Percentiles rank a stretch among this genome's conserved stretches.
phyloP scores from a whole-genome alignment of 2,888 invertebrate genomes.

The Cerceris ruficornis region DNA sequence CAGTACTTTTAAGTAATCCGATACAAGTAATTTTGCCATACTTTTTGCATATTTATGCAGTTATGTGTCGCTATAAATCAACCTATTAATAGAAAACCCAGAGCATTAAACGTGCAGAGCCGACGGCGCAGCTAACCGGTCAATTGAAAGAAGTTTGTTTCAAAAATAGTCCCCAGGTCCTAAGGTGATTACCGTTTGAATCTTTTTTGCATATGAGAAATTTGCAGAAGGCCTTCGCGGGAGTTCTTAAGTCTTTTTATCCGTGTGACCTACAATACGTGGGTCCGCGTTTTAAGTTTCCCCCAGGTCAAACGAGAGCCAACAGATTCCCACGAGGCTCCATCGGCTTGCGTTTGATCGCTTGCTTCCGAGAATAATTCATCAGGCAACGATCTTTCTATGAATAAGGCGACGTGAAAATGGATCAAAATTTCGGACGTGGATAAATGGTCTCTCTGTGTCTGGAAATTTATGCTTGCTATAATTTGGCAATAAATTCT shows the following conservation, averaged over 20 bases:
- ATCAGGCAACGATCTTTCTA: background rate
- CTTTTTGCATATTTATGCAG: no score
- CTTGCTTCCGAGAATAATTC: slow-evolving; percentile 23
- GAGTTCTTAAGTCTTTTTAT: slow-evolving; percentile 19
- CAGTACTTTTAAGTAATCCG: no score
- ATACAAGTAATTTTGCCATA: no score
- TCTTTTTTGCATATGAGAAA: slow-evolving; percentile 24
- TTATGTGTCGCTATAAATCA: no score
- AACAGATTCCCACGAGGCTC: slow-evolving; percentile 22
- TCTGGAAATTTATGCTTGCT: no score
- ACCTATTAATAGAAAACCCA: no score
- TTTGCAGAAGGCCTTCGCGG: background rate
- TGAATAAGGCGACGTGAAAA: background rate
- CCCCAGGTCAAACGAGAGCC: slow-evolving; percentile 12
- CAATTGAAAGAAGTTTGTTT: background rate
- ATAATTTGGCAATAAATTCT: no score
- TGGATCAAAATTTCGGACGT: background rate
- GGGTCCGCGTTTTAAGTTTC: slow-evolving; percentile 21
- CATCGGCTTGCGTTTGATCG: slow-evolving; percentile 17
- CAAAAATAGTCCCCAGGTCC: background rate
- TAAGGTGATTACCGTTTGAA: slow-evolving; percentile 5
- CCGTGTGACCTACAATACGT: slow-evolving; percentile 31
- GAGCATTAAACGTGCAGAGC: no score
- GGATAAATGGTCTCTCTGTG: no score
- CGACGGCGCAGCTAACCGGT: no score